Conservation (phyloP, 1,140 invertebrate genomes). For the Adelges cooleyi region DNA sequence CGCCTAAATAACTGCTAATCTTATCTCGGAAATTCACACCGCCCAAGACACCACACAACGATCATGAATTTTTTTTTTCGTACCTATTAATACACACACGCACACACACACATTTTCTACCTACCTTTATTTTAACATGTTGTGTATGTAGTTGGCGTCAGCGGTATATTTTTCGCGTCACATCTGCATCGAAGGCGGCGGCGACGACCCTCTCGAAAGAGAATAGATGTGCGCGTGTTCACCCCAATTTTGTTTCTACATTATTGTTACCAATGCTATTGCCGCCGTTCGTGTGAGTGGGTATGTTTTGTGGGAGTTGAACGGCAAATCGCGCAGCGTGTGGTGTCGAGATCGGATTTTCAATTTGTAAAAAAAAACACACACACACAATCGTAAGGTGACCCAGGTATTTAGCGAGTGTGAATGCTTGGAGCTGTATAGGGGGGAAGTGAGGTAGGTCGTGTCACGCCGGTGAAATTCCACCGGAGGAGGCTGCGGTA, state of each 20-base stretch:
- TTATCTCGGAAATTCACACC: too few species aligned
- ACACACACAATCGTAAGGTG: not conserved
- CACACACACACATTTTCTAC: too few species aligned
- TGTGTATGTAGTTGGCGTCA: not conserved
- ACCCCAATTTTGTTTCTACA: not conserved
- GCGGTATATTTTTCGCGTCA: not conserved
- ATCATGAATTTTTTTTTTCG: too few species aligned
- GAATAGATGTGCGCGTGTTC: not conserved
- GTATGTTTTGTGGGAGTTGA: slow-evolving; percentile 7
- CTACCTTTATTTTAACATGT: too few species aligned
- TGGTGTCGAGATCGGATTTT: slow-evolving; percentile 1
- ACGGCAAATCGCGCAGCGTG: not conserved
- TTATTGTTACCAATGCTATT: not conserved
- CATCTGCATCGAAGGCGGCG: not conserved
- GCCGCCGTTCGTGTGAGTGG: too few species aligned
- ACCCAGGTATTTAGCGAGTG: not conserved
- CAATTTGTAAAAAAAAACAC: slow-evolving; percentile 15
- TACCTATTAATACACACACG: too few species aligned
- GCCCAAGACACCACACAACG: too few species aligned
- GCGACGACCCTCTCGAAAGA: not conserved
- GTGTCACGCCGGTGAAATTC: not conserved
- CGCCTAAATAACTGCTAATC: too few species aligned
- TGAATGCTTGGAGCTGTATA: too few species aligned
- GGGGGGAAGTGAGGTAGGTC: too few species aligned
- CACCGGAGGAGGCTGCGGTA: not conserved